These are phyloP conservation scores for Lagopus leucura DNA, from an alignment of 2,113 vertebrate genomes.

Conservation along the genomic window DNA sequence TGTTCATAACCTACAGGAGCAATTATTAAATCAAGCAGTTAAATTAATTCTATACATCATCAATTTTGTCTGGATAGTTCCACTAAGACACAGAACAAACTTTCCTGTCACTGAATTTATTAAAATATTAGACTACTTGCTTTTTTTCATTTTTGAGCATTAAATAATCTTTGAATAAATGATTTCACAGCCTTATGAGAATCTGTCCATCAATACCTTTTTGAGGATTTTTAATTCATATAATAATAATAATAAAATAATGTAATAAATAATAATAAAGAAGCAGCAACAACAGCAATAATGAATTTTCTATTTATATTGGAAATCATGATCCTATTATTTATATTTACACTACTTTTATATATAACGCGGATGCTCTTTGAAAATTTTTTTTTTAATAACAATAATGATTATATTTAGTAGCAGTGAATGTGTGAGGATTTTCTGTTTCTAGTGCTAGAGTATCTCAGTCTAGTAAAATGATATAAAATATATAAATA, in stretches of 20 bases:
- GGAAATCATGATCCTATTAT: neutral
- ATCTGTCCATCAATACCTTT: fast-evolving
- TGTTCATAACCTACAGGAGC: neutral
- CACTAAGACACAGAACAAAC: neutral
- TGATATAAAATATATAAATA: neutral
- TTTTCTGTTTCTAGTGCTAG: neutral
- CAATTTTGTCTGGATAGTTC: neutral
- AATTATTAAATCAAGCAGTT: neutral
- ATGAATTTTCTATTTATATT: neutral
- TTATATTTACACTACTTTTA: neutral
- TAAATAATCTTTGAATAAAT: neutral
- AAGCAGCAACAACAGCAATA: fast-evolving
- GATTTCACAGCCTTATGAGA: neutral
- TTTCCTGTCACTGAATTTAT: neutral
- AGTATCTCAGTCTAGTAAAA: neutral
- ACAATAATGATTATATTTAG: neutral
- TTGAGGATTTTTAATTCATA: neutral
- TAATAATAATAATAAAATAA: neutral
- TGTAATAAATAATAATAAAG: too few species aligned
- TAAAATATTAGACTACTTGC: neutral
- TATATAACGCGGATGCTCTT: neutral
- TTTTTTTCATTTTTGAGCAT: neutral
- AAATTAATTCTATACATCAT: neutral
- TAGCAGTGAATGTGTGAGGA: neutral
- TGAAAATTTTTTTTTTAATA: neutral